Evolutionary conservation across 2,888 invertebrate species (phyloP).

Genomic region (Drosophila emarginata): DNA sequence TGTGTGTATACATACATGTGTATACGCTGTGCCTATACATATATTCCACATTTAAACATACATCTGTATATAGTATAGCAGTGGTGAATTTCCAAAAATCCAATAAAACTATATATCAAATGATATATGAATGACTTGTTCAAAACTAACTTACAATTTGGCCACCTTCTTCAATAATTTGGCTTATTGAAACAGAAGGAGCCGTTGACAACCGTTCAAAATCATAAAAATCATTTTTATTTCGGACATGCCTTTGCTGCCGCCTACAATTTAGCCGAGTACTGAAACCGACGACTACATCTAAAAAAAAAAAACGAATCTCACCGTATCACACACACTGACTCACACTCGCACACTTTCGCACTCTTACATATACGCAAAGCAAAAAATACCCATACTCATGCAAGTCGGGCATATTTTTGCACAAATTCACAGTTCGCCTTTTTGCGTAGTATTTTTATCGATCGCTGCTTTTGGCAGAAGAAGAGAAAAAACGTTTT

Average conservation of each 20-base stretch:
- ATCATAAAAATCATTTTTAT: conserved; percentile 7
- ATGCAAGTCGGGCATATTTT: conserved; percentile 54
- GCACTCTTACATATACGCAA: conserved; percentile 20
- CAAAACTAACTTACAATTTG: not conserved
- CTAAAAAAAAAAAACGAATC: conserved; percentile 63
- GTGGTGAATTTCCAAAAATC: conserved; percentile 11
- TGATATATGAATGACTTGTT: not conserved
- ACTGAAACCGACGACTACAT: conserved; percentile 39
- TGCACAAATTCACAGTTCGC: conserved; percentile 73
- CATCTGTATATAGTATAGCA: conserved; percentile 9
- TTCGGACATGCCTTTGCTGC: conserved; percentile 66
- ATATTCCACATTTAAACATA: conserved; percentile 20
- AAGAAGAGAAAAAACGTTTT: conserved; percentile 45
- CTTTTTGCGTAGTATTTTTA: conserved; percentile 82
- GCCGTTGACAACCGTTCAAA: conserved; percentile 11
- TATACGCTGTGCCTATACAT: conserved; percentile 18
- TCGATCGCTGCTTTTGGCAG: conserved; percentile 71
- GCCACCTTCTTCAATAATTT: not conserved
- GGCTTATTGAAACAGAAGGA: conserved; percentile 6
- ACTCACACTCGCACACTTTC: conserved; percentile 26
- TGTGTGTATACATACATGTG: conserved; percentile 19
- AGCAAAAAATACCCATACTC: conserved; percentile 49
- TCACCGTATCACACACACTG: conserved; percentile 44
- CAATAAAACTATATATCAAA: conserved; percentile 6
- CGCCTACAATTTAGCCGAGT: conserved; percentile 64